Conservation (phyloP, 2,888 invertebrate genomes). For the Spilosoma lubricipeda region DNA sequence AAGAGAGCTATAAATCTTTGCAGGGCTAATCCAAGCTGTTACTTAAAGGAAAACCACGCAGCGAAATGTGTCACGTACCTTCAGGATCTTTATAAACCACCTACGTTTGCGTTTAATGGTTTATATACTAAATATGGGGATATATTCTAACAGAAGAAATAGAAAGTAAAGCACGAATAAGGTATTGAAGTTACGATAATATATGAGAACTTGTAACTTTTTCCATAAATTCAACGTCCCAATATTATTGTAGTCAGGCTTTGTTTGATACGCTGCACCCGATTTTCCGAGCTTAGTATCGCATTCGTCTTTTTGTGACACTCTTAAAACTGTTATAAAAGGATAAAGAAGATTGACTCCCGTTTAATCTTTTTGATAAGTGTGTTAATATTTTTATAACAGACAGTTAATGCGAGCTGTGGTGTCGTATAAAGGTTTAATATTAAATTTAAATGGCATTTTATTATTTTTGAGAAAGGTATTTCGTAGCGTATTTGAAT, state of each 20-base stretch:
- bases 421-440: conserved; percentile 11
- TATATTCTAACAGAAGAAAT: conserved; percentile 51
- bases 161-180: conserved; percentile 46
- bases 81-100: conserved; percentile 69
- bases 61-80: conserved; percentile 61
- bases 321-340: conserved; percentile 24
- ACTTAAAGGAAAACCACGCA: conserved; percentile 57
- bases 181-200: conserved; percentile 10
- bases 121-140: conserved; percentile 52
- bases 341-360: conserved; percentile 17
- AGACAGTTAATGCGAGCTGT: background rate
- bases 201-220: conserved; percentile 37
- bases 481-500: conserved; percentile 35
- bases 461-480: conserved; percentile 17
- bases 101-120: conserved; percentile 64
- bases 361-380: conserved; percentile 6
- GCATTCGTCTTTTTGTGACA: conserved; percentile 32
- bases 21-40: conserved; percentile 64
- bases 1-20: conserved; percentile 68
- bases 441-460: conserved; percentile 21
- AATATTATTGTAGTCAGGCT: conserved; percentile 36
- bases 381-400: conserved; percentile 8
- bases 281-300: conserved; percentile 24
- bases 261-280: conserved; percentile 39
- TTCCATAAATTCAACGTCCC: conserved; percentile 24